Conservation (phyloP, 2,797 vertebrate species). For the Alfaro cultratus region DNA sequence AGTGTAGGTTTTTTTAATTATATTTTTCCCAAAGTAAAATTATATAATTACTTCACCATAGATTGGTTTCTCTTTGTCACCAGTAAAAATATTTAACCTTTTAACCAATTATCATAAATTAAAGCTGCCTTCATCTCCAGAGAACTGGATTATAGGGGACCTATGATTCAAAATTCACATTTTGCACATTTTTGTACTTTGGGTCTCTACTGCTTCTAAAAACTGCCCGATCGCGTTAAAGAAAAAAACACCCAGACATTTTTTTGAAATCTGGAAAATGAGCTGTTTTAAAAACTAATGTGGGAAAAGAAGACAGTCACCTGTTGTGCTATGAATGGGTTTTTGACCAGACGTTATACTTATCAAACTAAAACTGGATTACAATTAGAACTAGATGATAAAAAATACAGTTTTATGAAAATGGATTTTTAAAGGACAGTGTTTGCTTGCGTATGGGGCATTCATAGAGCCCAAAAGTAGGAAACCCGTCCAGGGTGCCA, state of each 20-base stretch:
- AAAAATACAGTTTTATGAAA: background rate
- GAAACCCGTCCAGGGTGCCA: too few species aligned
- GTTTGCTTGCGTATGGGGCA: background rate
- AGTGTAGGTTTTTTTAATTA: background rate
- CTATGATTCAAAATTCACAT: too few species aligned
- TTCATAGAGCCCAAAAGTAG: background rate
- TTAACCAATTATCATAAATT: too few species aligned
- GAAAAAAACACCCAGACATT: too few species aligned
- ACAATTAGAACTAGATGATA: background rate
- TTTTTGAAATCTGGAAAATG: too few species aligned
- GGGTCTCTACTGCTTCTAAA: too few species aligned
- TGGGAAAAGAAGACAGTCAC: background rate
- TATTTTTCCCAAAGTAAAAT: background rate
- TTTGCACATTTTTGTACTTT: too few species aligned
- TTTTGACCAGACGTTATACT: background rate
- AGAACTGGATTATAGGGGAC: background rate
- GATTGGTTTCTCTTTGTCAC: background rate
- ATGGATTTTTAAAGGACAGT: background rate
- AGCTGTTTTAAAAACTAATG: background rate
- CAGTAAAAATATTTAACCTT: background rate
- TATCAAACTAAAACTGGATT: background rate
- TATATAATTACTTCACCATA: background rate
- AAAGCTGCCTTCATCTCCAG: background rate
- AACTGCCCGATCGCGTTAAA: too few species aligned
- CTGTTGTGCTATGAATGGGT: background rate